Conservation (phyloP, 2,888 invertebrate species). For the Synergus itoensis region DNA sequence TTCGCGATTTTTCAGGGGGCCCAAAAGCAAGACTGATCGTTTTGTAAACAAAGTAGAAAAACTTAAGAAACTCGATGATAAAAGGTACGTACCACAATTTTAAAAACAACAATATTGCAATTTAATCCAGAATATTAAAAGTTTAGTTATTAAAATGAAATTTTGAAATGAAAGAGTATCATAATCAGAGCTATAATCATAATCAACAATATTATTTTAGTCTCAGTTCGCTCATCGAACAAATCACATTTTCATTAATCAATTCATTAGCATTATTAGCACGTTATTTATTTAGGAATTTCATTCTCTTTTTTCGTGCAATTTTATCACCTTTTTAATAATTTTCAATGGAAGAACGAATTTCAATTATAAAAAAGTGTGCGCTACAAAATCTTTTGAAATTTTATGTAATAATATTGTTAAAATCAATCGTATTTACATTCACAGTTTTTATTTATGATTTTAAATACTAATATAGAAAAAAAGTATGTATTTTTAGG, state of each 20-base stretch:
- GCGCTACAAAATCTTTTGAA: no score
- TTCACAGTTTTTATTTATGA: no score
- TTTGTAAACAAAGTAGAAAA: slow-evolving; percentile 20
- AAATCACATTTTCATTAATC: neutral
- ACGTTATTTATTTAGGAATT: neutral
- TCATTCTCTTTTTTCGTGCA: no score
- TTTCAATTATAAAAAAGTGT: no score
- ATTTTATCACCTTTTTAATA: no score
- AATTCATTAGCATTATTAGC: slow-evolving; percentile 1
- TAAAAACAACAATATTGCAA: neutral
- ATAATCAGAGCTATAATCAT: no score
- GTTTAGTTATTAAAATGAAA: neutral
- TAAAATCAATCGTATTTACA: no score
- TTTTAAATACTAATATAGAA: no score
- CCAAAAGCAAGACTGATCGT: neutral
- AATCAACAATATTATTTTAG: neutral
- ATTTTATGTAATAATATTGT: no score
- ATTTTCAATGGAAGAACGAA: no score
- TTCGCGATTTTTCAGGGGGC: slow-evolving; percentile 37
- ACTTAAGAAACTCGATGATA: neutral
- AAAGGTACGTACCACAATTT: slow-evolving; percentile 11
- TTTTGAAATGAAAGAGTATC: neutral
- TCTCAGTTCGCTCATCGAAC: neutral
- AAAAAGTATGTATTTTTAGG: slow-evolving; percentile 41
- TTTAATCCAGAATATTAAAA: neutral